Conservation (phyloP, 2,888 invertebrate species). For the Cataglyphis cursor region DNA sequence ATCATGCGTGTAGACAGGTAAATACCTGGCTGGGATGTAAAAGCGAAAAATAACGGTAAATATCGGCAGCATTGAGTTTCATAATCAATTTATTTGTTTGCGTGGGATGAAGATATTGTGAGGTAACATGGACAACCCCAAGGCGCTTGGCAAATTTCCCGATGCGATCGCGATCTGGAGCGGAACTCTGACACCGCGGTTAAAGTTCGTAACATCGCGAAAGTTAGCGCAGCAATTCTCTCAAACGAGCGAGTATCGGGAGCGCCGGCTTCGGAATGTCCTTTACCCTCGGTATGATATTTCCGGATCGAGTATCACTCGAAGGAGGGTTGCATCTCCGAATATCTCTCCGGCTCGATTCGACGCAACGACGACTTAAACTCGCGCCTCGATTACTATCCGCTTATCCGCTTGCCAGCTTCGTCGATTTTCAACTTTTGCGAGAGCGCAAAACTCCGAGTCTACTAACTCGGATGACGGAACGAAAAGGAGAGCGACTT, state of each 20-base stretch:
- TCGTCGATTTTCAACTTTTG: constrained; percentile 7
- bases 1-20: background rate
- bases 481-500: background rate
- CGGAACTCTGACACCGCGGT: constrained; percentile 26
- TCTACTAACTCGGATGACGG: constrained; percentile 2
- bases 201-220: constrained; percentile 47
- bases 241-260: constrained; percentile 52
- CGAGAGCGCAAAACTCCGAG: constrained; percentile 6
- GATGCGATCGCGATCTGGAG: constrained; percentile 16
- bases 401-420: background rate
- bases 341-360: constrained; percentile 45
- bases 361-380: background rate
- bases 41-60: background rate
- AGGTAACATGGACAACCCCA: constrained; percentile 14
- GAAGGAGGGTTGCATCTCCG: constrained; percentile 8
- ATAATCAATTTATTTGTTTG: constrained; percentile 48
- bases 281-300: constrained; percentile 25
- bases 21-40: background rate
- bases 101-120: background rate
- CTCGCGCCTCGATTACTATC: constrained; percentile 16
- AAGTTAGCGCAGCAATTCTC: constrained; percentile 57
- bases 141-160: constrained; percentile 17
- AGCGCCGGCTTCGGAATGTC: constrained; percentile 18
- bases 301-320: constrained; percentile 21
- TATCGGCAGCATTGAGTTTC: background rate